Percentiles rank a stretch among this genome's conserved stretches.
Conservation (phyloP, 2,888 invertebrate species). For the Tenthredo distinguenda region DNA sequence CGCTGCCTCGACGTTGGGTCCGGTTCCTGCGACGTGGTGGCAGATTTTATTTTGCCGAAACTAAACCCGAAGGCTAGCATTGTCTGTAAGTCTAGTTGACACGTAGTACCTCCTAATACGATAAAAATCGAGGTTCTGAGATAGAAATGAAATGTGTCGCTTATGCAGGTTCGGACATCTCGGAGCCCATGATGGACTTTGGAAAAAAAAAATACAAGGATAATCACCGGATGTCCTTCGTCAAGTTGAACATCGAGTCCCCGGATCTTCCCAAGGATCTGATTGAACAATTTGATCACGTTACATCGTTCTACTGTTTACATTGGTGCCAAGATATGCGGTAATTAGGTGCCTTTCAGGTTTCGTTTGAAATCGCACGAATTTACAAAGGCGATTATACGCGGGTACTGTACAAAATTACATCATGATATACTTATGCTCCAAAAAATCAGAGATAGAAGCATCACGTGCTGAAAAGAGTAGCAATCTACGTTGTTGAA, state of each 20-base stretch:
- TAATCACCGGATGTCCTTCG: constrained; percentile 78
- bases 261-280: constrained; percentile 79
- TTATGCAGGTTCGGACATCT: constrained; percentile 85
- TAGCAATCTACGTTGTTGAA: neutral
- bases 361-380: neutral
- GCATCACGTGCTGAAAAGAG: neutral
- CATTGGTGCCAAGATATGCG: constrained; percentile 84
- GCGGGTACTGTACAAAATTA: neutral
- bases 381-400: neutral
- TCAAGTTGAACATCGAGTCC: constrained; percentile 81
- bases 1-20: constrained; percentile 85
- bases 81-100: constrained; percentile 65
- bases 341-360: neutral
- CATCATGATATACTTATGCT: neutral
- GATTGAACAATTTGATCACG: constrained; percentile 82
- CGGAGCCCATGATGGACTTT: constrained; percentile 85
- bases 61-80: constrained; percentile 80
- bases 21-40: constrained; percentile 86
- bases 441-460: neutral
- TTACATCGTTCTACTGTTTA: constrained; percentile 88
- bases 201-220: constrained; percentile 81
- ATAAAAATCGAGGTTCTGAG: too few relatives aligned
- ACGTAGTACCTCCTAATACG: neutral
- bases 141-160: neutral
- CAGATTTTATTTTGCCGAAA: constrained; percentile 82